Evolutionary conservation across 2,888 invertebrate genomes (phyloP).

Genomic region (Epistrophella euchroma): DNA sequence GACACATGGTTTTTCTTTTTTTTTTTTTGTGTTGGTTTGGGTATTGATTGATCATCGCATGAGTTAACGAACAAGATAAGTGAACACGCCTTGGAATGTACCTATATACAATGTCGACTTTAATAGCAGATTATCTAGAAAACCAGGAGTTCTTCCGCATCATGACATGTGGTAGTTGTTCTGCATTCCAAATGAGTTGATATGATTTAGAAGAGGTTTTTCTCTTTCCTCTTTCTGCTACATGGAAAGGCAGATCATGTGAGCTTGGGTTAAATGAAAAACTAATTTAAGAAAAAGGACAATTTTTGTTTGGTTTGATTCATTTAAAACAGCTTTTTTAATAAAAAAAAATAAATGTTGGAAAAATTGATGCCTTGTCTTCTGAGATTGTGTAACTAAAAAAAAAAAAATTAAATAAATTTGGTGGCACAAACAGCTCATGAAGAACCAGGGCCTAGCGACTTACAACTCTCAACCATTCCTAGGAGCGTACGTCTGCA

Average conservation of each 20-base stretch:
- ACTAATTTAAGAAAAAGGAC: too few relatives aligned
- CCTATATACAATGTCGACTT: constrained; percentile 31
- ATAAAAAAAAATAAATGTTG: not conserved
- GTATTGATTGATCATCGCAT: constrained; percentile 71
- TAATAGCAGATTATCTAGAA: constrained; percentile 51
- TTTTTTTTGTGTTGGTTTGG: constrained; percentile 25
- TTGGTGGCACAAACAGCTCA: too few relatives aligned
- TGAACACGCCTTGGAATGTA: constrained; percentile 47
- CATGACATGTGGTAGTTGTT: constrained; percentile 28
- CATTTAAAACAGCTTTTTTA: too few relatives aligned
- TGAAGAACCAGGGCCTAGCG: too few relatives aligned
- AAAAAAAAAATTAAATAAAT: too few relatives aligned
- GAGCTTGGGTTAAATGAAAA: not conserved
- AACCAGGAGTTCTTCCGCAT: constrained; percentile 40
- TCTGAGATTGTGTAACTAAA: too few relatives aligned
- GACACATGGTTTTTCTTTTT: constrained; percentile 52
- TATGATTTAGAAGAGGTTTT: not conserved
- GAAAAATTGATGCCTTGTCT: too few relatives aligned
- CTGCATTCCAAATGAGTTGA: constrained; percentile 26
- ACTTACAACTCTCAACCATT: too few relatives aligned
- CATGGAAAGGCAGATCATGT: not conserved
- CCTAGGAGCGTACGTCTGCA: too few relatives aligned
- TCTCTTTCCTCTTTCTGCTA: not conserved
- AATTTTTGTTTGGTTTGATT: not conserved
- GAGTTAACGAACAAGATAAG: constrained; percentile 57